Conservation (phyloP, 1,140 invertebrate species). For the Potamilus streckersoni region DNA sequence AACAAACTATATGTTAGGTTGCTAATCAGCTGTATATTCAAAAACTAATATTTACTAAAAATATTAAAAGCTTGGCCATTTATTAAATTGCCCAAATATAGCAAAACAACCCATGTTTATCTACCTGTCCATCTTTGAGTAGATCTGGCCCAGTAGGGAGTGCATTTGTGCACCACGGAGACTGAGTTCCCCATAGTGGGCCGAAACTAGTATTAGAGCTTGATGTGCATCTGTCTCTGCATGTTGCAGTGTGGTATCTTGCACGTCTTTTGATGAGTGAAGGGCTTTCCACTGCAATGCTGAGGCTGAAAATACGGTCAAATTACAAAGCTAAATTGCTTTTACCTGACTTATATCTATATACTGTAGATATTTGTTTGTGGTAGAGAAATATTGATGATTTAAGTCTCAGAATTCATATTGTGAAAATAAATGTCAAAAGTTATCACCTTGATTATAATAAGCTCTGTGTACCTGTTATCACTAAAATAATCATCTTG, state of each 20-base stretch:
- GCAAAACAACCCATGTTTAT: slow-evolving; percentile 1
- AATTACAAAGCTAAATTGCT: background rate
- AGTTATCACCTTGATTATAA: too few relatives aligned
- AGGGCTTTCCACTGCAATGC: slow-evolving; percentile 59
- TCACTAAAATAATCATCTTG: too few relatives aligned
- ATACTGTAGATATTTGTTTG: too few relatives aligned
- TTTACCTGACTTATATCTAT: too few relatives aligned
- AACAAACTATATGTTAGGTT: background rate
- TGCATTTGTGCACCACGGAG: slow-evolving; percentile 54
- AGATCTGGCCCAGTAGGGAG: slow-evolving; percentile 58
- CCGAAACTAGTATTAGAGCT: slow-evolving; percentile 44
- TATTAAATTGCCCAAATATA: slow-evolving; percentile 1
- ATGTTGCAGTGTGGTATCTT: slow-evolving; percentile 47
- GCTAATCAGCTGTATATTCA: background rate
- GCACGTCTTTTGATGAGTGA: slow-evolving; percentile 45
- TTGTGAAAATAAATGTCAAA: too few relatives aligned
- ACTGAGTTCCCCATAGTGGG: slow-evolving; percentile 57
- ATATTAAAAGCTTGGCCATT: slow-evolving; percentile 1
- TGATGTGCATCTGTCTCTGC: slow-evolving; percentile 57
- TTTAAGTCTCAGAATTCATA: too few relatives aligned
- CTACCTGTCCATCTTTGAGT: slow-evolving; percentile 63
- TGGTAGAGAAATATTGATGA: too few relatives aligned
- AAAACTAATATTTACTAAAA: background rate
- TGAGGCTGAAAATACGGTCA: slow-evolving; percentile 41
- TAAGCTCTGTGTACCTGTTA: too few relatives aligned